These are phyloP conservation scores for Aplidium turbinatum DNA, from an alignment of 23 tunicate species.

Conservation along the genomic window DNA sequence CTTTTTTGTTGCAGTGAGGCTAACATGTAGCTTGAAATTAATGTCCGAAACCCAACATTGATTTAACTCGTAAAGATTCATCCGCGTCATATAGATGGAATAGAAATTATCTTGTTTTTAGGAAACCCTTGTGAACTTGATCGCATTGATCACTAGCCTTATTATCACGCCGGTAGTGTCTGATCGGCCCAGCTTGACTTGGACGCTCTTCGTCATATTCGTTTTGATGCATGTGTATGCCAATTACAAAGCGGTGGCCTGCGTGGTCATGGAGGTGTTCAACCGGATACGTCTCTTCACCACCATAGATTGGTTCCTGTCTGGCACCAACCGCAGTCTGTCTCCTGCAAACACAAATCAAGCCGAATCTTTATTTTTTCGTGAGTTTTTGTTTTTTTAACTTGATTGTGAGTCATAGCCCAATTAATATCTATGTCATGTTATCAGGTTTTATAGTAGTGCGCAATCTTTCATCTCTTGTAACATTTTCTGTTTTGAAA, in stretches of 20 bases:
- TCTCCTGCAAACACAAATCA: conserved; percentile 60
- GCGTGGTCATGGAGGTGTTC: conserved; percentile 77
- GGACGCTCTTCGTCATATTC: conserved; percentile 79
- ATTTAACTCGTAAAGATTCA: too few species aligned
- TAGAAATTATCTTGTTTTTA: conserved; percentile 21
- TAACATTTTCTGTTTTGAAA: too few species aligned
- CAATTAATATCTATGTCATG: too few species aligned
- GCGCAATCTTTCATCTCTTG: too few species aligned
- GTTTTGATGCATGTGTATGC: conserved; percentile 70
- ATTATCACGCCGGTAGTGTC: conserved; percentile 55
- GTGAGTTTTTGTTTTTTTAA: too few species aligned
- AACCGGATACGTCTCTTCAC: conserved; percentile 57
- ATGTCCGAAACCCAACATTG: too few species aligned
- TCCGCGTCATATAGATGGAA: too few species aligned
- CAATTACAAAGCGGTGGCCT: conserved; percentile 86
- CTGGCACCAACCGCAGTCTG: not conserved
- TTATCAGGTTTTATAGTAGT: too few species aligned
- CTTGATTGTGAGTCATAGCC: too few species aligned
- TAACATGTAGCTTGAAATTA: too few species aligned
- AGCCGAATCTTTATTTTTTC: conserved; percentile 41
- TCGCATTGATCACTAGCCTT: conserved; percentile 68
- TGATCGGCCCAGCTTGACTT: conserved; percentile 36
- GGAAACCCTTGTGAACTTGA: conserved; percentile 92
- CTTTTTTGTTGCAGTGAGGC: too few species aligned
- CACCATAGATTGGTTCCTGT: conserved; percentile 26